Conservation (phyloP, 2,113 vertebrate genomes). For the Physeter macrocephalus region DNA sequence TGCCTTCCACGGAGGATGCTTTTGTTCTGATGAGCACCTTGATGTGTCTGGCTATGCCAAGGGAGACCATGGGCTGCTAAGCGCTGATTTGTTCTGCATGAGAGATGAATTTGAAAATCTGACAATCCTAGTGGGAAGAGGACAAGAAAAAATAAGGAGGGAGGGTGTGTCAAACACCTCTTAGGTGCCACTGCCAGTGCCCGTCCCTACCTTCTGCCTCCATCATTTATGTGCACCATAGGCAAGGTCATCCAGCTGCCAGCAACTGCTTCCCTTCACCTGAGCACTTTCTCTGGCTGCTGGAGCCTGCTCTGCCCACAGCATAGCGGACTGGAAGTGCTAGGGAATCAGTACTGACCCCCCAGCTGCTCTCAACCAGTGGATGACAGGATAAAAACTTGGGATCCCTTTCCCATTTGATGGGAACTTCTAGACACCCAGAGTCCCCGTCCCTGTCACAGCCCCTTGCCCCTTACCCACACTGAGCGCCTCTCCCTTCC, state of each 20-base stretch:
- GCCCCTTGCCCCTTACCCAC: not conserved
- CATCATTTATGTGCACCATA: rapidly evolving
- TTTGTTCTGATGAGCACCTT: not conserved
- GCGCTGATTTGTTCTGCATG: not conserved
- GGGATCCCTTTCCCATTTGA: not conserved
- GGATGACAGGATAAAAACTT: not conserved
- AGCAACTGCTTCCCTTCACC: not conserved
- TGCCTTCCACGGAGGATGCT: not conserved
- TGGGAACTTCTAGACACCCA: not conserved
- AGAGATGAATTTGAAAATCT: not conserved
- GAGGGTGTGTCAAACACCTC: not conserved
- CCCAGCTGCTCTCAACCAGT: not conserved
- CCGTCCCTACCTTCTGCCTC: not conserved
- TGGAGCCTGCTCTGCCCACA: not conserved
- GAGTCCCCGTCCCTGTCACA: not conserved
- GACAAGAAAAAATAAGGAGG: not conserved
- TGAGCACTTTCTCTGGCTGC: not conserved
- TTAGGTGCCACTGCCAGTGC: too few species aligned
- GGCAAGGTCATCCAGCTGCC: not conserved
- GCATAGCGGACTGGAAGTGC: not conserved
- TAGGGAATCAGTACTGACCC: not conserved
- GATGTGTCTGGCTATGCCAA: not conserved
- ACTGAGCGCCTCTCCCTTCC: not conserved
- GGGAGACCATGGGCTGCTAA: not conserved
- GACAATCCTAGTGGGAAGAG: not conserved